phyloP scores from a whole-genome alignment of 2,888 invertebrate species.

The Ptychoptera contaminata region DNA sequence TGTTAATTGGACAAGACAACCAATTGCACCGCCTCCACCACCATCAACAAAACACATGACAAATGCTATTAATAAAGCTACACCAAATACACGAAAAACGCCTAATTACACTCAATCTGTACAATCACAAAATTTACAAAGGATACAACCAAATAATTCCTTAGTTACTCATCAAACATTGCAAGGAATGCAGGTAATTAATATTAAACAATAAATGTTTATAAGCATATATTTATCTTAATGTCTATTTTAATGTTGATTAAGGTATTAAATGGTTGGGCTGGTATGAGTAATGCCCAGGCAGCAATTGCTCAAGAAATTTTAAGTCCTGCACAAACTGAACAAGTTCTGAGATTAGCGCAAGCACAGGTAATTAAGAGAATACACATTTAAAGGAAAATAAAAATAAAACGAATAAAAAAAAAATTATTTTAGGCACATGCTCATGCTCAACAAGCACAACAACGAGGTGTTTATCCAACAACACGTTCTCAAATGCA shows the following conservation, averaged over 20 bases:
- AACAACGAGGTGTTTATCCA: constrained; percentile 7
- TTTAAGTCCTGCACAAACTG: constrained; percentile 35
- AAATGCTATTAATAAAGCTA: constrained; percentile 17
- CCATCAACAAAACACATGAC: constrained; percentile 16
- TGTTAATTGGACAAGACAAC: constrained; percentile 67
- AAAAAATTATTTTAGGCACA: not conserved
- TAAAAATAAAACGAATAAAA: too few species aligned
- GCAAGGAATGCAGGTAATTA: constrained; percentile 15
- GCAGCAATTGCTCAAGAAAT: constrained; percentile 21
- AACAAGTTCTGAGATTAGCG: constrained; percentile 33
- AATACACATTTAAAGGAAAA: too few species aligned
- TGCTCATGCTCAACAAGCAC: constrained; percentile 6
- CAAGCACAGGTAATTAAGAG: constrained; percentile 3
- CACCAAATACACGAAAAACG: constrained; percentile 18
- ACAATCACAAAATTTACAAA: constrained; percentile 9
- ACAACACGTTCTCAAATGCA: constrained; percentile 10
- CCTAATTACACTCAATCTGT: constrained; percentile 4
- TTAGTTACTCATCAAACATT: constrained; percentile 6
- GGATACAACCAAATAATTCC: constrained; percentile 8
- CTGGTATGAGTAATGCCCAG: constrained; percentile 12
- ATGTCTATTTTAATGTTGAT: constrained; percentile 5
- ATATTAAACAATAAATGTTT: not conserved
- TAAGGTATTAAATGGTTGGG: constrained; percentile 33
- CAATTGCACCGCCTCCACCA: constrained; percentile 48
- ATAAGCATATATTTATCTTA: not conserved